Base-by-base conservation (phyloP, 2,888 invertebrate genomes). In the Dysmachus trigonus region DNA sequence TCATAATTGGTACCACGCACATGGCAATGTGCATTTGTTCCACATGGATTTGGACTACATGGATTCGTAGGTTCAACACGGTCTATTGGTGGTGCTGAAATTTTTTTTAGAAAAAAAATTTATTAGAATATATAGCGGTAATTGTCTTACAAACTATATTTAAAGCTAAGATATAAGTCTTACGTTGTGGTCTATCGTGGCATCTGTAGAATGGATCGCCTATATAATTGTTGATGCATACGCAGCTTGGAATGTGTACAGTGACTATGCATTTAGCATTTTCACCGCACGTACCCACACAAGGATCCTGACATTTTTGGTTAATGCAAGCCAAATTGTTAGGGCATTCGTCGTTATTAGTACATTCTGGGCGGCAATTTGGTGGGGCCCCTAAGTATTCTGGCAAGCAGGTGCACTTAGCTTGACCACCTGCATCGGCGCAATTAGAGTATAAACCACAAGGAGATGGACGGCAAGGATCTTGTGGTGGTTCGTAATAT, bases 401-500 rank as follows among this genome's bases (percentile, higher is more conserved):
- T 8, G 94, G 92, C 87, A 94, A 92, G 90, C 96, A 96, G 62
- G 94, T 93, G 90, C 96, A 96, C 74, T 94, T 93, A 7, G 95
- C 95, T 89, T 93, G 93, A 18, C 92, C 93, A 88, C 94, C 93
- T 2, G 93, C 91, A 89, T 94, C 93, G 74, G 94, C 93, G 90
- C 97, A 97, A 89, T 94, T 94, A 47, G 96, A 94, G 90, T 96
- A 96, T 0, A 95, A 94, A 35, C 97, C 97, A 90, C 97, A 97
- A 1, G 96, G 96, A 81, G 95, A 95, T 72, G 96, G 96, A 89
- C 94, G 93, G 90, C 97, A 97, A 73, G 95, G 95, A 90, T 96
- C 89, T 18, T 88, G 87, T 8, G 87, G 86, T 76, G 83, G 86
- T 8, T 74, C 77, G 51, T 88, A 87, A 72, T 31, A 51, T 33